Evolutionary conservation across 1,140 invertebrate genomes (phyloP).

Genomic region (Rhyzopertha dominica): DNA sequence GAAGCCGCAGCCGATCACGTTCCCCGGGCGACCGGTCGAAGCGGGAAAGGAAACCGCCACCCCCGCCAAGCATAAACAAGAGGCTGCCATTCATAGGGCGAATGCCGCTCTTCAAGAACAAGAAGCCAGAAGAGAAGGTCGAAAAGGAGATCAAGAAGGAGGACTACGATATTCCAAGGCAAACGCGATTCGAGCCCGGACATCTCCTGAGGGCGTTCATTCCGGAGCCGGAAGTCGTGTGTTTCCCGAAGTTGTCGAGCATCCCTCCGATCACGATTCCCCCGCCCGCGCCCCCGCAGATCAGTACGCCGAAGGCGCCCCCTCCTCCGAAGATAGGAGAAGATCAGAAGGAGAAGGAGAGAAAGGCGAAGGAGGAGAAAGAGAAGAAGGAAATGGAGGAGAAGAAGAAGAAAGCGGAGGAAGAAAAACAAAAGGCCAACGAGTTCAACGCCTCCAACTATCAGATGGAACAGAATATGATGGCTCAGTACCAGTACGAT

Average conservation of each 20-base stretch:
- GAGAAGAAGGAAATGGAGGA: slow-evolving; percentile 8
- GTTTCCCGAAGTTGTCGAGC: slow-evolving; percentile 52
- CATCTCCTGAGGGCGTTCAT: slow-evolving; percentile 41
- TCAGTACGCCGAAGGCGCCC: slow-evolving; percentile 33
- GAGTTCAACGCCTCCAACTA: slow-evolving; percentile 31
- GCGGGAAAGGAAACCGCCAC: slow-evolving; percentile 27
- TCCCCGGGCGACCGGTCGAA: slow-evolving; percentile 5
- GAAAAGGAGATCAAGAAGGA: slow-evolving; percentile 41
- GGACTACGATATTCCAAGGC: slow-evolving; percentile 39
- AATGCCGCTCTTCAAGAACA: slow-evolving; percentile 64
- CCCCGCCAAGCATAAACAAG: slow-evolving; percentile 41
- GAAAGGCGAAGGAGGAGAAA: slow-evolving; percentile 13
- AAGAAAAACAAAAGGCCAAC: slow-evolving; percentile 30
- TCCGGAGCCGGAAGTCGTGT: slow-evolving; percentile 49
- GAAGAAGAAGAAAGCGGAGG: slow-evolving; percentile 10
- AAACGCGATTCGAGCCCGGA: slow-evolving; percentile 41
- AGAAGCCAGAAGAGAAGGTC: slow-evolving; percentile 42
- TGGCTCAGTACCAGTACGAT: slow-evolving; percentile 25
- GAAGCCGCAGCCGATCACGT: slow-evolving; percentile 19
- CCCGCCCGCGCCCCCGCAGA: slow-evolving; percentile 24
- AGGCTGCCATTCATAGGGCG: slow-evolving; percentile 65
- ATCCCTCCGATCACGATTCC: slow-evolving; percentile 45
- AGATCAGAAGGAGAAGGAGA: slow-evolving; percentile 17
- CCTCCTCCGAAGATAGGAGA: slow-evolving; percentile 19
- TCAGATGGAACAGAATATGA: slow-evolving; percentile 18